Base-by-base conservation (phyloP, 1,140 invertebrate species). In the Nylanderia fulva region DNA sequence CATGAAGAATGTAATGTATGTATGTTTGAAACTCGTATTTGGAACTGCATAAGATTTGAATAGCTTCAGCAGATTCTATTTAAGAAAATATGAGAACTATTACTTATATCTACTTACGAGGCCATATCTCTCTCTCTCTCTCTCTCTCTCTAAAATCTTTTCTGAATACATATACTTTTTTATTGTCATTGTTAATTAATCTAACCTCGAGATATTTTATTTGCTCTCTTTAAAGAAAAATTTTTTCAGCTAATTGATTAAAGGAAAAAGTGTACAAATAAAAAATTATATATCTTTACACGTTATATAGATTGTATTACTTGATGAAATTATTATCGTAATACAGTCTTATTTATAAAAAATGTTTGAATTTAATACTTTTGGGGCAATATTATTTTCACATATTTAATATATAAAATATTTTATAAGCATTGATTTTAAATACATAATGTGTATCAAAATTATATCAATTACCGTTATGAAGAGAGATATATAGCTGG, bases 71-170 rank as follows among this genome's bases (percentile, higher is more conserved):
- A 72, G 66, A 72, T 58, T 82, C n/a, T 56, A 82, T 82, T 82
- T 82, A 82, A 82, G 77, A 82, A 82, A 72, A 71, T 82, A 82
- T 82, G 54, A 80, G 64, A 71, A 71, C 24, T 42, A 82, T 71
- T 45, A 82, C 4, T 58, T 71, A 71, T 13, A 33, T 42, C 24
- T 11, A 13, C 4, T 82, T 58, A 33, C 7, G 15, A 15, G n/a
- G 71, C 3, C 8, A 45, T 21, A 80, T 54, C 4, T 69, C n/a
- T n/a, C n/a, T n/a, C n/a, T n/a, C n/a, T n/a, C n/a, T n/a, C n/a
- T n/a, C n/a, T n/a, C n/a, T n/a, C n/a, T n/a, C 1, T 80, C 6
- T n/a, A 66, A 42, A 18, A 71, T 39, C 3, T 58, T 27, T 71
- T 45, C n/a, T 58, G 33, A 60, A 80, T 15, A 7, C 18, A 29